phyloP scores from a whole-genome alignment of 2,113 vertebrate genomes.

The Manacus vitellinus region DNA sequence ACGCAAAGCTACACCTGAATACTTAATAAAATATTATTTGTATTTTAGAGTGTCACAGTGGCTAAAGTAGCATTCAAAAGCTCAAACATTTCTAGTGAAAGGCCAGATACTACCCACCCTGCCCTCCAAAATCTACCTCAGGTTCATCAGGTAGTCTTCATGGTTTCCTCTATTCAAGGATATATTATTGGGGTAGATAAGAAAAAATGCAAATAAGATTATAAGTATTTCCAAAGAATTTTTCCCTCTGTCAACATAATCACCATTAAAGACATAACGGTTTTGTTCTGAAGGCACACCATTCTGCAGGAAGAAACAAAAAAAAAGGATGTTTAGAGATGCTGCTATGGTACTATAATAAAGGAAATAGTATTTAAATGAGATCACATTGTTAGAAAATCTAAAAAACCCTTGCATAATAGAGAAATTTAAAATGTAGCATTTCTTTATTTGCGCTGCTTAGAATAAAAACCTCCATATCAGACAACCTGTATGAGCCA shows the following conservation, averaged over 20 bases:
- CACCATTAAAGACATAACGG: slow-evolving; percentile 92
- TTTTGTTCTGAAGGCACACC: slow-evolving; percentile 91
- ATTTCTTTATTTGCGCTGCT: not conserved
- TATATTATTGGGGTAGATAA: slow-evolving; percentile 90
- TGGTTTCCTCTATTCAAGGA: slow-evolving; percentile 97
- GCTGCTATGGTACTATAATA: not conserved
- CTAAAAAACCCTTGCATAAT: not conserved
- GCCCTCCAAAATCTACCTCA: slow-evolving; percentile 77
- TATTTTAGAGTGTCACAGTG: not conserved
- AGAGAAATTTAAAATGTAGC: not conserved
- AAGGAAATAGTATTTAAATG: not conserved
- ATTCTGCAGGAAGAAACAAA: slow-evolving; percentile 79
- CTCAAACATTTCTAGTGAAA: not conserved
- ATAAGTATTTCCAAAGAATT: slow-evolving; percentile 91
- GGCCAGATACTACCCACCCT: not conserved
- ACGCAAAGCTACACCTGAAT: not conserved
- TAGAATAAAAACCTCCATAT: not conserved
- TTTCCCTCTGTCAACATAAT: slow-evolving; percentile 95
- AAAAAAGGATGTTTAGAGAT: not conserved
- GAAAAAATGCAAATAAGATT: slow-evolving; percentile 88
- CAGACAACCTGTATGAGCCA: not conserved
- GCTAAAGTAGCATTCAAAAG: not conserved
- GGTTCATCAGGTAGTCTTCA: slow-evolving; percentile 95
- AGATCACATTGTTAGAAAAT: not conserved
- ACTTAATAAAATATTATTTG: not conserved